These are phyloP conservation scores for Ectemnius continuus DNA, from an alignment of 2,888 invertebrate species.

Conservation along the genomic window DNA sequence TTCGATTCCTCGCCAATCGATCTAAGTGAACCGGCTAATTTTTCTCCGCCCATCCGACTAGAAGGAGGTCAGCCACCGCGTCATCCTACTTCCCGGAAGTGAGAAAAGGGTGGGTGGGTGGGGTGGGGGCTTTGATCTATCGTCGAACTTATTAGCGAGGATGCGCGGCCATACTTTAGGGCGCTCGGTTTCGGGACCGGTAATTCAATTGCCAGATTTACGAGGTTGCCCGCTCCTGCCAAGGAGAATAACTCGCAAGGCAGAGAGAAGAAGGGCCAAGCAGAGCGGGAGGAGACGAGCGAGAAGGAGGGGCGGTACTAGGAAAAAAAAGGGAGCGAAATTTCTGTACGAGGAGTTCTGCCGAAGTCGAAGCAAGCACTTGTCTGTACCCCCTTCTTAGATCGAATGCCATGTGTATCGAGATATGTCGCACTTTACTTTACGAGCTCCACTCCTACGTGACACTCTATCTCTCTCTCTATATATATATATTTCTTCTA, in stretches of 20 bases:
- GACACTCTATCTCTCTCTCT: slow-evolving; percentile 18
- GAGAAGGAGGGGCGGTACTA: neutral
- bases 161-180: neutral
- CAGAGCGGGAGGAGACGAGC: neutral
- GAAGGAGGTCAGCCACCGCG: neutral
- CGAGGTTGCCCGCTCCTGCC: neutral
- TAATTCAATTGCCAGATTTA: neutral
- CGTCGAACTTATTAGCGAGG: slow-evolving; percentile 5
- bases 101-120: neutral
- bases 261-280: neutral
- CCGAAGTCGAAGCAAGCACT: slow-evolving; percentile 20
- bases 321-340: neutral
- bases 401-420: slow-evolving; percentile 21
- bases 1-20: slow-evolving; percentile 47
- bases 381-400: slow-evolving; percentile 13
- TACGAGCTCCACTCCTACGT: slow-evolving; percentile 20
- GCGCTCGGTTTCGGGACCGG: neutral
- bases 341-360: neutral
- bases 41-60: neutral
- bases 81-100: neutral
- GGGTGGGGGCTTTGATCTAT: neutral
- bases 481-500: too few relatives aligned
- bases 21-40: slow-evolving; percentile 53
- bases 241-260: neutral
- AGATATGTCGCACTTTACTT: slow-evolving; percentile 18